phyloP scores from a whole-genome alignment of 2,113 vertebrate genomes.

The Ariopsis seemanni region DNA sequence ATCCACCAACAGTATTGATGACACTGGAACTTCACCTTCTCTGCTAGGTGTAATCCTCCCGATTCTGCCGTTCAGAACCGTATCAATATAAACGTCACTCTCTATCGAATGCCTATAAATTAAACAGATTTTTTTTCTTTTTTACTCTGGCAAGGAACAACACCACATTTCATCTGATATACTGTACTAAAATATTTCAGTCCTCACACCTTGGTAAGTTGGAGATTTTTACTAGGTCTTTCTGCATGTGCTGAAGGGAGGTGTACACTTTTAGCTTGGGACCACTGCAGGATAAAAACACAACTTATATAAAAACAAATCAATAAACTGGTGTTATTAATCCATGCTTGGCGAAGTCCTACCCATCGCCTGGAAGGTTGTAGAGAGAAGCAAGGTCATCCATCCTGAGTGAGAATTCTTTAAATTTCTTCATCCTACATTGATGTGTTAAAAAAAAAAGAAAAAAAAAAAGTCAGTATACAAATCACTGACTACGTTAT shows the following conservation, averaged over 20 bases:
- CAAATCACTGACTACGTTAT: background rate
- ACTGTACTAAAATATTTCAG: too few species aligned
- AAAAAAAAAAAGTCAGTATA: background rate
- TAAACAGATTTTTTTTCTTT: background rate
- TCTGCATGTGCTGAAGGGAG: constrained; percentile 74
- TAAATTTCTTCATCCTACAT: constrained; percentile 75
- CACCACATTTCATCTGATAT: background rate
- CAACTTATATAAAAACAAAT: background rate
- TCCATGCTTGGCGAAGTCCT: constrained; percentile 16
- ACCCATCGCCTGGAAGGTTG: constrained; percentile 79
- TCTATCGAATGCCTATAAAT: constrained; percentile 62
- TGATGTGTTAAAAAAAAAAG: background rate
- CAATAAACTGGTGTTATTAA: background rate
- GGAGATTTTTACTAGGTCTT: constrained; percentile 75
- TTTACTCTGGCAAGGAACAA: background rate
- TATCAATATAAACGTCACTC: constrained; percentile 57
- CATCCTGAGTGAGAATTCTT: constrained; percentile 75
- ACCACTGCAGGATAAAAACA: constrained; percentile 61
- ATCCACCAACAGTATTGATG: background rate
- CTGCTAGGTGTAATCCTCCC: constrained; percentile 70
- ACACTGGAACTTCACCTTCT: constrained; percentile 66
- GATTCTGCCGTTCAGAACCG: constrained; percentile 75
- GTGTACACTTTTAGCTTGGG: constrained; percentile 74
- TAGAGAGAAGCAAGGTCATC: constrained; percentile 72
- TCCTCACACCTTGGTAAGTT: constrained; percentile 71